Base-by-base conservation (phyloP, 2,113 vertebrate species). In the Hydropotes inermis region DNA sequence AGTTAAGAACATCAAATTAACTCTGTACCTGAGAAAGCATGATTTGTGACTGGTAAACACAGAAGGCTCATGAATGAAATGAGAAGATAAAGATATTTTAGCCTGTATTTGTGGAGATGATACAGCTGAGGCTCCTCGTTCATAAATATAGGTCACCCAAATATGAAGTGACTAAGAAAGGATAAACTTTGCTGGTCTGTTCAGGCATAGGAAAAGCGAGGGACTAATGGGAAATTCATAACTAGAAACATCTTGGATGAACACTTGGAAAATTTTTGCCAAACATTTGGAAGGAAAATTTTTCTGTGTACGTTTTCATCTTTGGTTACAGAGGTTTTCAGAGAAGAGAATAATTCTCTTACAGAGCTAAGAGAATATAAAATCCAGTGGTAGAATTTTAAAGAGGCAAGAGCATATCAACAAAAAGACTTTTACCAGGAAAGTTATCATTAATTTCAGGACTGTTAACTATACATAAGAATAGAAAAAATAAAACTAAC, bases 1-100 rank as follows among this genome's bases (percentile, higher is more conserved):
- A 87, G 13, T 91, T 93, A 79, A 95, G 74, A 97, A 81, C 52
- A 94, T 88, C 90, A 85, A 45, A 60, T 97, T 90, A 92, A 64
- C 43, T 64, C 55, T 78, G 4, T 81, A n/a, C 9, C n/a, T 82
- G 30, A 60, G 17, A 78, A 36, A 91, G 52, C n/a, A 57, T 78
- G 61, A 93, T 82, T 64, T 96, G 60, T 97, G 84, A 70, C 76
- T 82, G 54, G 3, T 79, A 57, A 70, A 25, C 13, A 91, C 25
- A 64, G 16, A 83, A 91, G 45, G 39, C 45, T 95, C 54, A 89
- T 84, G 43, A 95, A 91, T 76, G 67, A 78, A 78, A 70, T 90
- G 15, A 83, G 21, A 91, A 96, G 60, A 88, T 89, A 52, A 78
- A 76, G 43, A 7, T 88, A 94, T 94, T 91, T 91, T 91, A 39